phyloP scores from a whole-genome alignment of 23 tunicate species.

The Aplidium turbinatum region DNA sequence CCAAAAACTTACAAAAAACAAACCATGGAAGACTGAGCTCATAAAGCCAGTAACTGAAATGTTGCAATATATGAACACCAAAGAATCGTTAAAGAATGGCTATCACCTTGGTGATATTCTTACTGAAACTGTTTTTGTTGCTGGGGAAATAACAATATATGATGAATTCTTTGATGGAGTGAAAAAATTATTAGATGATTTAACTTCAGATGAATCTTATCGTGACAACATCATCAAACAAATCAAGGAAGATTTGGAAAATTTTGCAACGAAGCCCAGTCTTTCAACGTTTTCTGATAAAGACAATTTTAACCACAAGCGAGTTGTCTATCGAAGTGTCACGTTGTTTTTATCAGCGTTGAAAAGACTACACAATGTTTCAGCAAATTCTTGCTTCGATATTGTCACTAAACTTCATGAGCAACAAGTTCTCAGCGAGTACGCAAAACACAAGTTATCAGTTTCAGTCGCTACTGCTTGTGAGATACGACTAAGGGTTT shows the following conservation, averaged over 20 bases:
- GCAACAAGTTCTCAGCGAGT: background rate
- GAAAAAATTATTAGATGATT: background rate
- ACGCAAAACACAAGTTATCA: constrained; percentile 1
- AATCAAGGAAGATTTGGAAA: background rate
- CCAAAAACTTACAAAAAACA: constrained; percentile 11
- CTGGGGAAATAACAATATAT: constrained; percentile 15
- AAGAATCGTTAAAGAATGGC: constrained; percentile 26
- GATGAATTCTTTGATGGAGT: background rate
- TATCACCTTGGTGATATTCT: constrained; percentile 41
- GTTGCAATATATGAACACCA: constrained; percentile 21
- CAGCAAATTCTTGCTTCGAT: background rate
- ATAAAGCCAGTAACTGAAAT: constrained; percentile 42
- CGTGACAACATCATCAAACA: background rate
- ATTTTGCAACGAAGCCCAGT: background rate
- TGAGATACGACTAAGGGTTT: background rate
- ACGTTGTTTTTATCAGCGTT: constrained; percentile 20
- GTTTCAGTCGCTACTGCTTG: constrained; percentile 13
- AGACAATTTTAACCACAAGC: background rate
- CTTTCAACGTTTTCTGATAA: background rate
- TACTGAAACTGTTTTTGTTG: constrained; percentile 37
- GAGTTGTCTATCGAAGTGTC: background rate
- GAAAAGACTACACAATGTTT: background rate
- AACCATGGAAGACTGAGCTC: constrained; percentile 18
- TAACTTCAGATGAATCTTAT: background rate
- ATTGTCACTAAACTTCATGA: constrained; percentile 3